These are phyloP conservation scores for Rhinogobius similis DNA, from an alignment of 2,113 vertebrate genomes.

Conservation along the genomic window DNA sequence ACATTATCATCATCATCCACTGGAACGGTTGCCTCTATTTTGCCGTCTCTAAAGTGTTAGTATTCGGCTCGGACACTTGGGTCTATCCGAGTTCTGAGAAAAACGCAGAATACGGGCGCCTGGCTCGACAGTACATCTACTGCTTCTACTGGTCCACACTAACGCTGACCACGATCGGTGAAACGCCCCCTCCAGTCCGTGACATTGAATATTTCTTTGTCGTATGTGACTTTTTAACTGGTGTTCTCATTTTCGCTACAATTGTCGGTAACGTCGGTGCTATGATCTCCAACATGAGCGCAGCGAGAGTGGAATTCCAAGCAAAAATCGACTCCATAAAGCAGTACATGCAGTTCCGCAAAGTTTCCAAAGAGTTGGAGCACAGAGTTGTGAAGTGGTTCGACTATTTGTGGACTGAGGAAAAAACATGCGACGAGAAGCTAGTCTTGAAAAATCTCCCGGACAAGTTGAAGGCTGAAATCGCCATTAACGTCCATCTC, in stretches of 20 bases:
- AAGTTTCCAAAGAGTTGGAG: slow-evolving; percentile 71
- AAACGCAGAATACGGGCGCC: slow-evolving; percentile 68
- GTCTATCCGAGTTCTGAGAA: slow-evolving; percentile 82
- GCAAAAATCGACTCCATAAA: slow-evolving; percentile 72
- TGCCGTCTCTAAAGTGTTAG: slow-evolving; percentile 86
- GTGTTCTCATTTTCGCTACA: slow-evolving; percentile 72
- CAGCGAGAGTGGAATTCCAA: slow-evolving; percentile 69
- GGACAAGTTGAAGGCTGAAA: slow-evolving; percentile 72
- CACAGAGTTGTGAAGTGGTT: slow-evolving; percentile 72
- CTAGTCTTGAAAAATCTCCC: slow-evolving; percentile 68
- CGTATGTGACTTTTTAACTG: slow-evolving; percentile 66
- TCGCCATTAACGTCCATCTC: slow-evolving; percentile 72
- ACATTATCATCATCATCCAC: slow-evolving; percentile 92
- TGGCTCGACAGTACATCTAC: slow-evolving; percentile 75
- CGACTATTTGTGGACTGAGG: slow-evolving; percentile 72
- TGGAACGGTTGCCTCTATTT: slow-evolving; percentile 93
- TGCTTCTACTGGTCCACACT: slow-evolving; percentile 73
- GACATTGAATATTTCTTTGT: slow-evolving; percentile 73
- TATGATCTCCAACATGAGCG: slow-evolving; percentile 74
- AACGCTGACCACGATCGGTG: slow-evolving; percentile 70
- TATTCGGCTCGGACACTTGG: slow-evolving; percentile 88
- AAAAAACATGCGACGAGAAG: slow-evolving; percentile 71
- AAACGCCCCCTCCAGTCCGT: slow-evolving; percentile 67
- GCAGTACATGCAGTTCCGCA: slow-evolving; percentile 72
- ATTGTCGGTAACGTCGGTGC: slow-evolving; percentile 74